A percentile compares a stretch with the other conserved stretches of the same genome.
Evolutionary conservation across 2,797 vertebrate genomes (phyloP).

Genomic region (Cephalopachus bancanus): DNA sequence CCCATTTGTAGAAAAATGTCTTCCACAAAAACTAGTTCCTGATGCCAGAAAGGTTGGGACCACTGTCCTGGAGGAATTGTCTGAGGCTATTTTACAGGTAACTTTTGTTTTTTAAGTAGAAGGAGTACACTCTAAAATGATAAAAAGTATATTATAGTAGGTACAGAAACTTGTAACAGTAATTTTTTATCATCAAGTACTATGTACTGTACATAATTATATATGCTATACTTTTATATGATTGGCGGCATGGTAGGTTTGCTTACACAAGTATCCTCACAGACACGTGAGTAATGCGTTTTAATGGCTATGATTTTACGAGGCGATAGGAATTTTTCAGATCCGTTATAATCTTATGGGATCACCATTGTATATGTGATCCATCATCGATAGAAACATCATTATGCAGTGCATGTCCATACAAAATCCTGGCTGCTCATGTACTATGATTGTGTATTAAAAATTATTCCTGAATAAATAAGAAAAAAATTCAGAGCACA

Average conservation of each 20-base stretch:
- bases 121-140: not conserved
- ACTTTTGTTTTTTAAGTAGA: not conserved
- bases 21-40: too few relatives aligned
- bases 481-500: slow-evolving; percentile 6
- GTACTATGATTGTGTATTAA: not conserved
- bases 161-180: not conserved
- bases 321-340: not conserved
- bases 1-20: too few relatives aligned
- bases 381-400: not conserved
- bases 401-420: not conserved
- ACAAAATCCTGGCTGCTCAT: not conserved
- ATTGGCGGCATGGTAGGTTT: not conserved
- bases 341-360: not conserved
- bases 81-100: not conserved
- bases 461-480: not conserved
- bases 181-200: not conserved
- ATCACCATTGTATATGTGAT: not conserved
- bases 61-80: not conserved
- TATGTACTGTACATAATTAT: not conserved
- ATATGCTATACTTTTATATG: not conserved
- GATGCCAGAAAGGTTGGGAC: too few relatives aligned
- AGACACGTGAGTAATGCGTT: not conserved
- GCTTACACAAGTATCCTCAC: not conserved
- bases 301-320: not conserved
- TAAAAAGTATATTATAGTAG: not conserved